A percentile compares a stretch with the other conserved stretches of the same genome.
These are phyloP conservation scores for Oxystoma pomonae DNA, from an alignment of 2,888 invertebrate genomes.

Conservation along the genomic window DNA sequence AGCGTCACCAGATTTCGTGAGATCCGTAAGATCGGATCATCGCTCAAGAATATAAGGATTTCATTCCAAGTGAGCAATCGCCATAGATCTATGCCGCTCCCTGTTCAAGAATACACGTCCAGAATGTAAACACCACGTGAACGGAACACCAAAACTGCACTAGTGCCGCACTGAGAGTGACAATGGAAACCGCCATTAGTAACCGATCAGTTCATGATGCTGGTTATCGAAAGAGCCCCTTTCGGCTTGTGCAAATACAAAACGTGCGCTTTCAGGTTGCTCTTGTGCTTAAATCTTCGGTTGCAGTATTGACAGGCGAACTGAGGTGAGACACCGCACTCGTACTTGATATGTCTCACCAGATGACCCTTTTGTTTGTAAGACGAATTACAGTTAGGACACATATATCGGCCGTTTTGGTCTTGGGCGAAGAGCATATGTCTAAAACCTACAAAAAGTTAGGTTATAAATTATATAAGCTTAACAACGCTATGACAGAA, in stretches of 20 bases:
- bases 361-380: constrained; percentile 40
- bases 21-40: too few species aligned
- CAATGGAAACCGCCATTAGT: too few species aligned
- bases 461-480: too few species aligned
- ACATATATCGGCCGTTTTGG: constrained; percentile 34
- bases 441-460: constrained; percentile 34
- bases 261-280: constrained; percentile 49
- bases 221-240: background rate
- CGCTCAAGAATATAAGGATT: too few species aligned
- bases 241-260: constrained; percentile 40
- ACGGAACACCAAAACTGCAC: too few species aligned
- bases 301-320: constrained; percentile 50
- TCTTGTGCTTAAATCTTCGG: constrained; percentile 47
- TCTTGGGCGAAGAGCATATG: constrained; percentile 35
- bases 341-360: constrained; percentile 39
- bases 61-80: too few species aligned
- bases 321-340: constrained; percentile 44
- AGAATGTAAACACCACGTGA: too few species aligned
- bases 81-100: too few species aligned
- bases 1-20: too few species aligned
- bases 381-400: constrained; percentile 34
- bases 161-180: too few species aligned
- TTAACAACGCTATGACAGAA: too few species aligned
- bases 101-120: too few species aligned
- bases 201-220: background rate